Conservation (phyloP, 2,888 invertebrate genomes). For the Arrhopalites spinosus region DNA sequence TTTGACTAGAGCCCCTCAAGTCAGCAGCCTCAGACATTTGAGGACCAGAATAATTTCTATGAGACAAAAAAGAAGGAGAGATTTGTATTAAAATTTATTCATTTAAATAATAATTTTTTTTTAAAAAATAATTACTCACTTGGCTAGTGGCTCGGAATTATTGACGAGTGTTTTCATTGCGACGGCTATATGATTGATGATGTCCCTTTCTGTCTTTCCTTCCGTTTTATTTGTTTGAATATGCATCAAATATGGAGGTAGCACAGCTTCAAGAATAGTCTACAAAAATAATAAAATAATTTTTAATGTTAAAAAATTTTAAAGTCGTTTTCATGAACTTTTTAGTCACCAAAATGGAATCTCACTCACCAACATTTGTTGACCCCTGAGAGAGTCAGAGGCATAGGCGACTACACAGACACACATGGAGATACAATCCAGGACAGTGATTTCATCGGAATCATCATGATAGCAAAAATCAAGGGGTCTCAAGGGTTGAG, state of each 20-base stretch:
- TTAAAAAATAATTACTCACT: conserved; percentile 64
- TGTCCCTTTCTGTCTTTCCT: conserved; percentile 90
- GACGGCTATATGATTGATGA: conserved; percentile 88
- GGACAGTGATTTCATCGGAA: conserved; percentile 92
- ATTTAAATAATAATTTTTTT: not conserved
- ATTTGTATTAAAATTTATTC: not conserved
- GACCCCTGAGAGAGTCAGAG: conserved; percentile 89
- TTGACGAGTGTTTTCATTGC: conserved; percentile 94
- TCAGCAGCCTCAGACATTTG: conserved; percentile 84
- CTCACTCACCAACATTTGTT: conserved; percentile 81
- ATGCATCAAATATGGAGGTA: conserved; percentile 93
- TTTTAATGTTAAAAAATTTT: not conserved
- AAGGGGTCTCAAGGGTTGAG: conserved; percentile 88
- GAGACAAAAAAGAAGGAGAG: not conserved
- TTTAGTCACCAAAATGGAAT: too few relatives aligned
- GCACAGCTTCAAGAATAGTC: conserved; percentile 94
- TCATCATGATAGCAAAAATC: conserved; percentile 99
- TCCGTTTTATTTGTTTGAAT: conserved; percentile 89
- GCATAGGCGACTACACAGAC: conserved; percentile 99
- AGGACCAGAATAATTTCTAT: conserved; percentile 91
- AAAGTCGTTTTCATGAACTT: too few relatives aligned
- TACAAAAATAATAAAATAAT: conserved; percentile 59
- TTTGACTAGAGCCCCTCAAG: conserved; percentile 87
- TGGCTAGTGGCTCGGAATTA: conserved; percentile 93
- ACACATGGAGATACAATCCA: conserved; percentile 97